These are phyloP conservation scores for Athrips mouffetella DNA, from an alignment of 2,888 invertebrate species.

Conservation along the genomic window DNA sequence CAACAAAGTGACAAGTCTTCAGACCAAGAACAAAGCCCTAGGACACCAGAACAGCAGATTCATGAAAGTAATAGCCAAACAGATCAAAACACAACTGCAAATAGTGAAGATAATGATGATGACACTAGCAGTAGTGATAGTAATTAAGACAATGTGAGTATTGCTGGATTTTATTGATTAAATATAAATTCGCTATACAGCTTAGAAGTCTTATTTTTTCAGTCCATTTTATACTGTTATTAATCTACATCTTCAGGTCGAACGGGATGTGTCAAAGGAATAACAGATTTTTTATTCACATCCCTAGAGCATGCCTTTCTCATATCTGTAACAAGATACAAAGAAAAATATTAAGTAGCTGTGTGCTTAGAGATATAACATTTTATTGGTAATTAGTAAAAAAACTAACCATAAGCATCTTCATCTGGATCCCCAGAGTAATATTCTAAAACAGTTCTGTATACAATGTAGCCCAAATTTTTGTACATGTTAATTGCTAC, in stretches of 20 bases:
- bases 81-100: conserved; percentile 26
- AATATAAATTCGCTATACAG: too few species aligned
- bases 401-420: conserved; percentile 93
- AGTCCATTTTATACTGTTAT: conserved; percentile 21
- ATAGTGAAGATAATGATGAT: conserved; percentile 27
- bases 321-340: conserved; percentile 92
- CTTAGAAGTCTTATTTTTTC: background rate
- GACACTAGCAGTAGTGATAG: conserved; percentile 12
- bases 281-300: conserved; percentile 92
- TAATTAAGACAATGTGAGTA: too few species aligned
- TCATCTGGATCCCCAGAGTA: conserved; percentile 99
- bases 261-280: conserved; percentile 96
- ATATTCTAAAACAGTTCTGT: conserved; percentile 97
- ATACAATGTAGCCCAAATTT: conserved; percentile 96
- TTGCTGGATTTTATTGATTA: too few species aligned
- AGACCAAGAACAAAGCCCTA: conserved; percentile 21
- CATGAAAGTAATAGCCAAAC: conserved; percentile 16
- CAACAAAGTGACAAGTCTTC: too few species aligned
- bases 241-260: conserved; percentile 95
- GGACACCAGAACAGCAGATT: background rate
- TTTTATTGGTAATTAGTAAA: background rate
- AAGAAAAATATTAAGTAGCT: too few species aligned
- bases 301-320: conserved; percentile 97
- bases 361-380: background rate
- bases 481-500: conserved; percentile 99